phyloP scores from a whole-genome alignment of 2,797 vertebrate genomes.

The Columba guinea region DNA sequence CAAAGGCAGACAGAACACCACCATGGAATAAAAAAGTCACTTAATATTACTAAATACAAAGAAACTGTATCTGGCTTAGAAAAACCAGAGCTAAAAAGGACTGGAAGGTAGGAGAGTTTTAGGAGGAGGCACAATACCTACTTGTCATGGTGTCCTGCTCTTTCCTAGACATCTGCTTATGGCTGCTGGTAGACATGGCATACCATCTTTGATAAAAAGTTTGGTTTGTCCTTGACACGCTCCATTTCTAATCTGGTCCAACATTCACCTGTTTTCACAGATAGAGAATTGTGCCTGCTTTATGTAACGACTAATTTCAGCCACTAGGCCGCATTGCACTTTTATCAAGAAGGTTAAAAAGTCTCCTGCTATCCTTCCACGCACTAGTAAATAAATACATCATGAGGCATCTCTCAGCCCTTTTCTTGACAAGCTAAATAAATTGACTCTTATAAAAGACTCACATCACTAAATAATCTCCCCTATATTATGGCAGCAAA shows the following conservation, averaged over 20 bases:
- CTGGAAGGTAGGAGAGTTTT: not conserved
- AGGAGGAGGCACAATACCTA: not conserved
- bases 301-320: not conserved
- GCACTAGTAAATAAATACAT: not conserved
- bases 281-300: not conserved
- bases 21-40: not conserved
- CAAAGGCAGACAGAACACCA: not conserved
- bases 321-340: rapidly evolving
- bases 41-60: not conserved
- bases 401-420: not conserved
- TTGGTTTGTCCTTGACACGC: not conserved
- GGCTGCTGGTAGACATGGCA: not conserved
- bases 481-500: not conserved
- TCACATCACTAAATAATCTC: not conserved
- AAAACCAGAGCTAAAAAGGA: not conserved
- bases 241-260: not conserved
- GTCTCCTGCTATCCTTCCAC: not conserved
- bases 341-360: not conserved
- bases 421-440: not conserved
- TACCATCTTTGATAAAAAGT: not conserved
- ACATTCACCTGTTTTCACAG: not conserved
- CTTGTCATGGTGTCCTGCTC: not conserved
- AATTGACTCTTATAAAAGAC: not conserved
- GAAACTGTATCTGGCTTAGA: not conserved
- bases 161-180: not conserved